Percentiles rank a stretch among this genome's conserved stretches.
These are phyloP conservation scores for Numenius arquata DNA, from an alignment of 2,113 vertebrate species.

Conservation along the genomic window DNA sequence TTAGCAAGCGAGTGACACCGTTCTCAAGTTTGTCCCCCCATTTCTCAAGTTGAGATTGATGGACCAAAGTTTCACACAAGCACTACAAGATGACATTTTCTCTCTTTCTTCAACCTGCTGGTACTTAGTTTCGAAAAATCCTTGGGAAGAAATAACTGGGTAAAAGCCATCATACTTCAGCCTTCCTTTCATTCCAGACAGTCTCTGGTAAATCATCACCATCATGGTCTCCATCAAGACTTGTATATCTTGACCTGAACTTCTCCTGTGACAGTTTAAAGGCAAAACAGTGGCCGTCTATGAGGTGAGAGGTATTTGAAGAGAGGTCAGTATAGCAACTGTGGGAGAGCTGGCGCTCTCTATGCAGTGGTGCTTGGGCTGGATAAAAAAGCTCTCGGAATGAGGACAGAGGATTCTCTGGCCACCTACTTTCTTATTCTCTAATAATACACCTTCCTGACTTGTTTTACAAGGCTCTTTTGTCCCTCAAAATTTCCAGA, in stretches of 20 bases:
- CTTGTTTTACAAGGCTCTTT: background rate
- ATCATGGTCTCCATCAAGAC: background rate
- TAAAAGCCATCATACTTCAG: fast-evolving
- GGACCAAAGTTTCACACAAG: background rate
- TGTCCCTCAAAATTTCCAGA: background rate
- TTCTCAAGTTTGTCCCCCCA: background rate
- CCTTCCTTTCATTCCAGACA: background rate
- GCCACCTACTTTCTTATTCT: background rate
- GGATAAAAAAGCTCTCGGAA: background rate
- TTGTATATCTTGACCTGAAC: background rate
- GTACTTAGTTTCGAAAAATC: background rate
- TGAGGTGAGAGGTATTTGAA: background rate
- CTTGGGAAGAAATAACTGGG: background rate
- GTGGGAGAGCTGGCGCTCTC: background rate
- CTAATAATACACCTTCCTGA: background rate
- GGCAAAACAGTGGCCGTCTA: fast-evolving
- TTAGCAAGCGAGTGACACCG: background rate
- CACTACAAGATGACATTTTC: background rate
- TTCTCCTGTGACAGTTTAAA: background rate
- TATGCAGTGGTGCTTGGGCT: background rate
- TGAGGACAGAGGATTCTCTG: background rate
- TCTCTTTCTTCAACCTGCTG: background rate
- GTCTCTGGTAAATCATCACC: background rate
- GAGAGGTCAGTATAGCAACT: background rate
- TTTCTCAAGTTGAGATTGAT: background rate